phyloP scores from a whole-genome alignment of 2,797 vertebrate species.

The Periparus ater region DNA sequence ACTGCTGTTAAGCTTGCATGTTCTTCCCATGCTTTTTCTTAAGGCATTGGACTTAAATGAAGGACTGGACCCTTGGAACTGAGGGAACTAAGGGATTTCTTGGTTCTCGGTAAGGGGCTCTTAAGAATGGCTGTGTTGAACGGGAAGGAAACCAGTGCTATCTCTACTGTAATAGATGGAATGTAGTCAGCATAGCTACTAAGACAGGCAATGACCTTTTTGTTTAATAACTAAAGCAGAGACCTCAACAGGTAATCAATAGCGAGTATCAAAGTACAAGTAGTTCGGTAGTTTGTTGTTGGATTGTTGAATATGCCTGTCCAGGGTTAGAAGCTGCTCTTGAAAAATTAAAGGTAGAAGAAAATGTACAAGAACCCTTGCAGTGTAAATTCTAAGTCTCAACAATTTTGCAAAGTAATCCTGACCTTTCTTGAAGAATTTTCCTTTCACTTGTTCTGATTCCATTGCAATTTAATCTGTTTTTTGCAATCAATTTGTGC shows the following conservation, averaged over 20 bases:
- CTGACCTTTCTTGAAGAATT: neutral
- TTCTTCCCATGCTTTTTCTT: neutral
- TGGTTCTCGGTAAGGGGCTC: neutral
- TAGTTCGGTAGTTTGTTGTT: neutral
- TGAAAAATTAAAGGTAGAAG: neutral
- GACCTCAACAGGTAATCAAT: neutral
- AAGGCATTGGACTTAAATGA: neutral
- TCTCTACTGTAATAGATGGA: neutral
- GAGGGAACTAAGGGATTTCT: neutral
- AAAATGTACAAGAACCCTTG: neutral
- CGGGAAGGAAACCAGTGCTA: neutral
- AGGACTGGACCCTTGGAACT: neutral
- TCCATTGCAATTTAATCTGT: neutral
- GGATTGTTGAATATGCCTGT: neutral
- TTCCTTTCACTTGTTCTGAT: neutral
- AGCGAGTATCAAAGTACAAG: neutral
- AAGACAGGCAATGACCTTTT: neutral
- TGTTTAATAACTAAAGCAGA: neutral
- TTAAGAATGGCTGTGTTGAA: neutral
- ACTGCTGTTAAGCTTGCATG: neutral
- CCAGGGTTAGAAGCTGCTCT: neutral
- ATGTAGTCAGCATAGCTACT: neutral
- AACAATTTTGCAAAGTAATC: neutral
- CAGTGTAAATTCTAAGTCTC: neutral
- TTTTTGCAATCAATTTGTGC: neutral